Base-by-base conservation (phyloP, 2,113 vertebrate genomes). In the Rhinolophus ferrumequinum region DNA sequence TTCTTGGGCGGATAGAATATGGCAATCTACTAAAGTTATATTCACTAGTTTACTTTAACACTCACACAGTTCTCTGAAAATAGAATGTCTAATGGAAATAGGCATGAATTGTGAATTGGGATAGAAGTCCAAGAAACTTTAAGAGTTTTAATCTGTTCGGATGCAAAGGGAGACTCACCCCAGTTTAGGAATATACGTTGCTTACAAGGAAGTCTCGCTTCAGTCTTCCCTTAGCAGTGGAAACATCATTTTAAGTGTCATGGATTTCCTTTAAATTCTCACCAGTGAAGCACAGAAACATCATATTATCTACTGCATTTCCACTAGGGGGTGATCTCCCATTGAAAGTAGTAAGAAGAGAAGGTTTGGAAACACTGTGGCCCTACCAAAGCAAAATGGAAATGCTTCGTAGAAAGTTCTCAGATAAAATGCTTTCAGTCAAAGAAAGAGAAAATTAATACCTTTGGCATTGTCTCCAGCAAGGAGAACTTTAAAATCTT, bases 321-420 rank as follows among this genome's bases (percentile, higher is more conserved):
- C 95, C 96, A 97, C 95, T 97, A 97, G 97, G 81, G 95, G 95
- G 96, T 96, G 96, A 98, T 94, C 84, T 96, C 41, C 88, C 24
- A 94, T 96, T 96, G 95, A 92, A 96, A 98, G 90, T 95, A 60
- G 13, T 77, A 70, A 76, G 41, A 64, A 58, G n/a, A 82, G 21
- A 87, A 72, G 38, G 4, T 41, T 93, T 67, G 28, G 64, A 85
- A 95, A 79, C 11, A 10, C 11, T 22, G 14, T 7, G 21, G 38
- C 9, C 64, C 75, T 90, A 60, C 70, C 44, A 38, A 19, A 83
- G 33, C 62, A 94, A 79, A 85, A 75, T 75, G 64, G 75, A 90
- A 84, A 83, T 89, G 86, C 13, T 89, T 50, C 41, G 14, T 62
- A 75, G 33, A 81, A 96, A 73, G 30, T 7, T 80, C 38, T 58